phyloP scores from a whole-genome alignment of 2,113 vertebrate species.

The Rhinopomastus cyanomelas region DNA sequence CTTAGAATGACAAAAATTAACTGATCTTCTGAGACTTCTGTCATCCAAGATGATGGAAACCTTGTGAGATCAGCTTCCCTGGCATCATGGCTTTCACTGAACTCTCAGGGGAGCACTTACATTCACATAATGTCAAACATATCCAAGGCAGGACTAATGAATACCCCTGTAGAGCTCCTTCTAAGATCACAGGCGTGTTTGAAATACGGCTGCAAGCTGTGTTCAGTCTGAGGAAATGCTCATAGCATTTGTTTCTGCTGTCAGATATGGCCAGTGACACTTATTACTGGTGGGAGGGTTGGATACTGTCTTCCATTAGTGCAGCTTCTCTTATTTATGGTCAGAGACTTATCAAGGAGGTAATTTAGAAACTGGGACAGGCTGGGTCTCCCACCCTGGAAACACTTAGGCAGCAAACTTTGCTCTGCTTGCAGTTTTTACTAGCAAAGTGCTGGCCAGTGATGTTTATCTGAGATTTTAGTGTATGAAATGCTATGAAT shows the following conservation, averaged over 20 bases:
- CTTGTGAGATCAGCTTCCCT: slow-evolving; percentile 67
- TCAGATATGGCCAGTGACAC: neutral
- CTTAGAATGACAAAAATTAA: slow-evolving; percentile 49
- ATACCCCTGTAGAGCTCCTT: slow-evolving; percentile 11
- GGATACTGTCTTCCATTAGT: slow-evolving; percentile 12
- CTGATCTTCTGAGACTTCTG: slow-evolving; percentile 62
- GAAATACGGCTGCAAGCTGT: slow-evolving; percentile 44
- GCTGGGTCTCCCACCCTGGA: slow-evolving; percentile 51
- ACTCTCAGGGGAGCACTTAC: slow-evolving; percentile 51
- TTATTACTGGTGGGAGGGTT: neutral
- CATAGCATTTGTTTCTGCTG: slow-evolving; percentile 24
- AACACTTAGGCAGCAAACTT: neutral
- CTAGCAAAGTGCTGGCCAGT: neutral
- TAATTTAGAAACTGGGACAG: slow-evolving; percentile 15
- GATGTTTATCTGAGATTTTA: slow-evolving; percentile 13
- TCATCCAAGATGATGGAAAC: slow-evolving; percentile 60
- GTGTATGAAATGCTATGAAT: neutral
- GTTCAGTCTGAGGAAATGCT: slow-evolving; percentile 21
- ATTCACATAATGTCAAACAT: slow-evolving; percentile 52
- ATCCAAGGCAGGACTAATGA: slow-evolving; percentile 22
- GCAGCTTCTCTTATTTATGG: slow-evolving; percentile 29
- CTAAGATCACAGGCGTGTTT: slow-evolving; percentile 24
- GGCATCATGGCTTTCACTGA: slow-evolving; percentile 30
- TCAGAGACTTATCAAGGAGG: slow-evolving; percentile 7
- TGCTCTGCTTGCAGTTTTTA: slow-evolving; percentile 11